Evolutionary conservation across 2,888 invertebrate genomes (phyloP).

Genomic region (Rugalucina vietnamica): DNA sequence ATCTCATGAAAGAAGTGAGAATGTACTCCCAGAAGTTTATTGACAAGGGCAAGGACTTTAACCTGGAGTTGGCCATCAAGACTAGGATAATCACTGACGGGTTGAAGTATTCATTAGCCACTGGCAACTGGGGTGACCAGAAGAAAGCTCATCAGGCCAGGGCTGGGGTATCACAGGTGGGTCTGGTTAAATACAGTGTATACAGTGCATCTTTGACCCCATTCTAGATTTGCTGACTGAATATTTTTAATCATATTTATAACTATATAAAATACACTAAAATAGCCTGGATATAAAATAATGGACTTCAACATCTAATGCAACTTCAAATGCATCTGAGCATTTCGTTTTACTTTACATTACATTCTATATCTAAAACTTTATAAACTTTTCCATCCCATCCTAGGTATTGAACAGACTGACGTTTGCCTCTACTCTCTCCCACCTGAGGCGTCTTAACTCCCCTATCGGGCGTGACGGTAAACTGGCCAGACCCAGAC

Average conservation of each 20-base stretch:
- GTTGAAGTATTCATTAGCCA: conserved; percentile 98
- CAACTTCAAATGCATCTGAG: too few species aligned
- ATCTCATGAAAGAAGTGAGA: conserved; percentile 97
- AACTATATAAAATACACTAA: too few species aligned
- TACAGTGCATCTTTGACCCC: too few species aligned
- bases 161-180: conserved; percentile 95
- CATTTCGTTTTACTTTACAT: too few species aligned
- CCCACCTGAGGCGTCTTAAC: conserved; percentile 98
- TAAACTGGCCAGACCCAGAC: conserved; percentile 99
- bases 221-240: too few species aligned
- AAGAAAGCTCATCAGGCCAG: conserved; percentile 99
- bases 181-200: too few species aligned
- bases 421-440: conserved; percentile 99
- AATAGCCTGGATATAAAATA: too few species aligned
- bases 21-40: conserved; percentile 99
- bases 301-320: too few species aligned
- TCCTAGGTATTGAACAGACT: conserved; percentile 94
- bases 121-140: conserved; percentile 99
- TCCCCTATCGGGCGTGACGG: conserved; percentile 99
- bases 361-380: too few species aligned
- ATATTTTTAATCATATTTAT: too few species aligned
- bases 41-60: conserved; percentile 99
- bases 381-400: too few species aligned
- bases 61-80: conserved; percentile 97
- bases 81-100: conserved; percentile 99